Percentiles rank a stretch among this genome's conserved stretches.
These are phyloP conservation scores for Pterocles burchelli DNA, from an alignment of 2,113 vertebrate species.

Conservation along the genomic window DNA sequence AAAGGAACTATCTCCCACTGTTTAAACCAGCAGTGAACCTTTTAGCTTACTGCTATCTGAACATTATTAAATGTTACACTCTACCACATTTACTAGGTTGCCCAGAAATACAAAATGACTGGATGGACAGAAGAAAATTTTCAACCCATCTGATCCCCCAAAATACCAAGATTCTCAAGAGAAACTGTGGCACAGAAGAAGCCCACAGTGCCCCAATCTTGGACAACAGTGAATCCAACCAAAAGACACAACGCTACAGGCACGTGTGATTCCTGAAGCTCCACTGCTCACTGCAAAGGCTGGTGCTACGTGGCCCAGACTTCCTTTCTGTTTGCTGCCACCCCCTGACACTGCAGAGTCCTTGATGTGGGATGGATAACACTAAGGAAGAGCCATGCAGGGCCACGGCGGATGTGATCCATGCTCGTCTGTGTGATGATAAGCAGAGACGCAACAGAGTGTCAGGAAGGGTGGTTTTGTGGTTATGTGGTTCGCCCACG, in stretches of 20 bases:
- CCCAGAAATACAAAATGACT: background rate
- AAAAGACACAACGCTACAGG: background rate
- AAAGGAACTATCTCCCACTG: background rate
- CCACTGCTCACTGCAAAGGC: background rate
- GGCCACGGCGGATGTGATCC: background rate
- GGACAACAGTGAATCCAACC: background rate
- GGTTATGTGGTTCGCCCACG: background rate
- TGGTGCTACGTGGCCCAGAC: background rate
- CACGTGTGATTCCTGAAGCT: background rate
- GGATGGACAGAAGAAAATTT: background rate
- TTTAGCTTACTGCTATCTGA: background rate
- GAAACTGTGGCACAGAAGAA: background rate
- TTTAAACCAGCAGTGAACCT: background rate
- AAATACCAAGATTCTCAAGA: background rate
- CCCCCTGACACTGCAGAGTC: background rate
- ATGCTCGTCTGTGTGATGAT: background rate
- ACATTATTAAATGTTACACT: background rate
- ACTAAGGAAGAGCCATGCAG: accelerated
- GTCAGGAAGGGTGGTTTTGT: slow-evolving; percentile 20
- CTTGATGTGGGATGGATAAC: background rate
- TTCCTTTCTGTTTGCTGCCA: background rate
- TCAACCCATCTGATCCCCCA: background rate
- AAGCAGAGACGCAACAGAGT: background rate
- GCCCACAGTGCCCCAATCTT: background rate
- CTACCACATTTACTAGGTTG: background rate